Base-by-base conservation (phyloP, 1,140 invertebrate genomes). In the Brachionus rotundiformis region DNA sequence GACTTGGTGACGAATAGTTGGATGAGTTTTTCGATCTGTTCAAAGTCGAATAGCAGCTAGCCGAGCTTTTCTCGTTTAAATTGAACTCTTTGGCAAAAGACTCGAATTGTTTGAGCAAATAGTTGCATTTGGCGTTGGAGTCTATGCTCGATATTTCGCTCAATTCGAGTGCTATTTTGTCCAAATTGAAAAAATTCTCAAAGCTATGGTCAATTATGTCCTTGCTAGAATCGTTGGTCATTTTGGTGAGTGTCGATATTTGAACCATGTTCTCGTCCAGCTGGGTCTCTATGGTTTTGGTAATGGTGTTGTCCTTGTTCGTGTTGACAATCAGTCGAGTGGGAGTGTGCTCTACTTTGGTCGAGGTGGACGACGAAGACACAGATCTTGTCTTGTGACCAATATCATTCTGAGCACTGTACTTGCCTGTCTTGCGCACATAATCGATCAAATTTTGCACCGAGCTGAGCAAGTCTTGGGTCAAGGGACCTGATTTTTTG, bases 31-130 rank as follows among this genome's bases (percentile, higher is more conserved):
- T 73, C 36, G 68, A 73, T 2, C 68, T 10, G 29, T 73, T 73
- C 36, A 73, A 10, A 31, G 68, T 73, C 23, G 68, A 73, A 44
- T 73, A n/a, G 29, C 68, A 79, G 23, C 75, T 77, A 3, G 13
- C 41, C 16, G 33, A 79, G 25, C 25, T 16, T 63, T 79, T 79
- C 41, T 79, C 76, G 11, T 39, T 79, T 10, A 59, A 36, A 25
- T 33, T 79, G 11, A 59, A 63, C 47, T 79, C 59, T 59, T 54
- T 63, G 76, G 47, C 76, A 79, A 79, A 79, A 3, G 76, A 59
- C 25, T 79, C 76, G 47, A 79, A 79, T 31, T 63, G 76, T 13
- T 31, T 41, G 1, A 63, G 19, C 11, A 79, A 25, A 39, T 63
- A 79, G 33, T 59, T 79, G 23, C 76, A 79, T 19, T 79, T 73